These are phyloP conservation scores for Pimpla rufipes DNA, from an alignment of 2,888 invertebrate species.

Conservation along the genomic window DNA sequence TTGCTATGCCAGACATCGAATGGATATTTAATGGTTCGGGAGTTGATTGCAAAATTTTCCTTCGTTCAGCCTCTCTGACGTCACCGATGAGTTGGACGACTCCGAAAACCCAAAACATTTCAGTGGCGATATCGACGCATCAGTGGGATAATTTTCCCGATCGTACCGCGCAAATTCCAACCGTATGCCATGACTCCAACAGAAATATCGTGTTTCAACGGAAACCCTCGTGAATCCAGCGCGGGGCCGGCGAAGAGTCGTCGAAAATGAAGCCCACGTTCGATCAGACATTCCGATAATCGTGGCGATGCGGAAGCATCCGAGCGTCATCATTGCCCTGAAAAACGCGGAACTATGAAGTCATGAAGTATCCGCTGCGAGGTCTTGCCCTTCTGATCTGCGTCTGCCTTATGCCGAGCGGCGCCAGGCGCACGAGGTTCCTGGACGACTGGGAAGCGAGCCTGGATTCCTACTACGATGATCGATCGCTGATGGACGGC, in stretches of 20 bases:
- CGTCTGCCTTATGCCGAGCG: conserved; percentile 73
- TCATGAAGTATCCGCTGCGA: conserved; percentile 77
- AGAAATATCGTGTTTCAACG: background rate
- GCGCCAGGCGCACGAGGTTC: conserved; percentile 62
- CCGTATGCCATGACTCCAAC: background rate
- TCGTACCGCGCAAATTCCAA: background rate
- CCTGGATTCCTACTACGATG: conserved; percentile 34
- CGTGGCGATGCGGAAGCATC: background rate
- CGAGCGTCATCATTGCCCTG: conserved; percentile 55
- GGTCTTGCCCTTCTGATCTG: conserved; percentile 69
- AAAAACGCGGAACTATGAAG: conserved; percentile 74
- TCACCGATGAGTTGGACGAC: too few relatives aligned
- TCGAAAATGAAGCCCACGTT: background rate
- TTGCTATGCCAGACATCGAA: too few relatives aligned
- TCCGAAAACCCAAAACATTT: too few relatives aligned
- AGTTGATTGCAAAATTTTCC: too few relatives aligned
- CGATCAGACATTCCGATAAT: background rate
- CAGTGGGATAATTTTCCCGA: background rate
- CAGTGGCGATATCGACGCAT: background rate
- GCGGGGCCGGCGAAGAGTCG: background rate
- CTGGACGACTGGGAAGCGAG: conserved; percentile 50
- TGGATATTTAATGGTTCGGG: too few relatives aligned
- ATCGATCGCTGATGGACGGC: conserved; percentile 21
- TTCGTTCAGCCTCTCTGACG: too few relatives aligned
- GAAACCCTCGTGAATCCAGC: background rate